Conservation (phyloP, 2,797 vertebrate species). For the Poeciliopsis infans region DNA sequence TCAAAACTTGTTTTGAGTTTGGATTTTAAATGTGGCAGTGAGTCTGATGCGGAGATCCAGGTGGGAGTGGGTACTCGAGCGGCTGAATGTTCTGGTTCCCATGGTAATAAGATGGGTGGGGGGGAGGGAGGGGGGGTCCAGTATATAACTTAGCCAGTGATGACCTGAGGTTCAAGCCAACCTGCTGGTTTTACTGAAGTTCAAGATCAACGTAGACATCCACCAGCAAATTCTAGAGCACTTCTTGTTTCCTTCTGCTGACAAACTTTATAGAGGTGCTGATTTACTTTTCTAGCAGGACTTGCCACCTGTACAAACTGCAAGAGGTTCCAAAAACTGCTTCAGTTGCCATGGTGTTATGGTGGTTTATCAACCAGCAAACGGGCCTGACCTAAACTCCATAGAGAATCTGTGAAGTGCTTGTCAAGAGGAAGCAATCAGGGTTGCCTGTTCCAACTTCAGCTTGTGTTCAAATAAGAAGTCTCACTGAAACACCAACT, state of each 20-base stretch:
- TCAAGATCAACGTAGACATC: background rate
- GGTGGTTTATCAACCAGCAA: background rate
- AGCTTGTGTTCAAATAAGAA: background rate
- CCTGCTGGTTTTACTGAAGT: background rate
- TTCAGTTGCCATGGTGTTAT: background rate
- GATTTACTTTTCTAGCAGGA: background rate
- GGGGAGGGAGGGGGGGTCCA: rapidly evolving
- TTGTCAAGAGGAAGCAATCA: background rate
- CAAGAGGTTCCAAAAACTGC: background rate
- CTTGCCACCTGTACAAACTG: background rate
- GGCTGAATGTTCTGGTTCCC: background rate
- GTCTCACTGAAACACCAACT: background rate
- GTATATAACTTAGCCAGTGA: background rate
- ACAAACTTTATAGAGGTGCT: background rate
- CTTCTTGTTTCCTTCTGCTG: background rate
- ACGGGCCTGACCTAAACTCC: background rate
- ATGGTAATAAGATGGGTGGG: background rate
- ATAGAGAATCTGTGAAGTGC: background rate
- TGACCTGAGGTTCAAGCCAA: background rate
- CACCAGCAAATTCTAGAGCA: background rate
- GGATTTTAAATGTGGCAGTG: background rate
- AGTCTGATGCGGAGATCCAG: too few relatives aligned
- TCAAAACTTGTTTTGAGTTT: too few relatives aligned
- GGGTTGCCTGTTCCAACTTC: background rate
- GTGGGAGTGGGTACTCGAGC: background rate